These are phyloP conservation scores for Ciconia maguari DNA, from an alignment of 2,113 vertebrate species.

Conservation along the genomic window DNA sequence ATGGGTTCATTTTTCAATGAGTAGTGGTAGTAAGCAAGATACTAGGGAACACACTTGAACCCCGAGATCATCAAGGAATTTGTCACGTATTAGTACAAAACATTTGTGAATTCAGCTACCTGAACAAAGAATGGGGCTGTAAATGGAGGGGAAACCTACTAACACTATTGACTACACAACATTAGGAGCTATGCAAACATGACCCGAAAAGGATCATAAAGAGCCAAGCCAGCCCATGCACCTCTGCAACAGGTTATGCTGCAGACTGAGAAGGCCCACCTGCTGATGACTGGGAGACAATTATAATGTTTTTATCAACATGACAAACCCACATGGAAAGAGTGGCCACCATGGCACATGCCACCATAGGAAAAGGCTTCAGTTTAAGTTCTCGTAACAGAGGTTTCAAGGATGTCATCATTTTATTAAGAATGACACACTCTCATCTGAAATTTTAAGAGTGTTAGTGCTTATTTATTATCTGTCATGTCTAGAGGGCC, in stretches of 20 bases:
- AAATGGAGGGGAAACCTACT: not conserved
- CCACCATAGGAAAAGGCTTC: not conserved
- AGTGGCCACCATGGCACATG: not conserved
- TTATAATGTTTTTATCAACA: not conserved
- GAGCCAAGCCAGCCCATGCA: not conserved
- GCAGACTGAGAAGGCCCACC: not conserved
- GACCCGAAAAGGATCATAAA: not conserved
- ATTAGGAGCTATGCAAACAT: not conserved
- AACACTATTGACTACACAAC: not conserved
- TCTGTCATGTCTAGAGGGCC: accelerated
- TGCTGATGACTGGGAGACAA: not conserved
- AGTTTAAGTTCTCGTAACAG: not conserved
- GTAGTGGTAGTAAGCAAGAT: not conserved
- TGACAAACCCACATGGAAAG: not conserved
- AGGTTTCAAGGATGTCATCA: not conserved
- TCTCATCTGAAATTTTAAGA: not conserved
- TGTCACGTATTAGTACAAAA: not conserved
- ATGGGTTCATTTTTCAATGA: not conserved
- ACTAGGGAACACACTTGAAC: not conserved
- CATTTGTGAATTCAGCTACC: not conserved
- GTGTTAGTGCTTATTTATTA: not conserved
- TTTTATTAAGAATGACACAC: not conserved
- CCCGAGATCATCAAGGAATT: not conserved
- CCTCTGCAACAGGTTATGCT: not conserved
- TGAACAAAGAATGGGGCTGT: not conserved